Evolutionary conservation across 2,797 vertebrate genomes (phyloP), one percentile per base, ranked within the genome.

Genomic region (Neosalanx taihuensis): DNA sequence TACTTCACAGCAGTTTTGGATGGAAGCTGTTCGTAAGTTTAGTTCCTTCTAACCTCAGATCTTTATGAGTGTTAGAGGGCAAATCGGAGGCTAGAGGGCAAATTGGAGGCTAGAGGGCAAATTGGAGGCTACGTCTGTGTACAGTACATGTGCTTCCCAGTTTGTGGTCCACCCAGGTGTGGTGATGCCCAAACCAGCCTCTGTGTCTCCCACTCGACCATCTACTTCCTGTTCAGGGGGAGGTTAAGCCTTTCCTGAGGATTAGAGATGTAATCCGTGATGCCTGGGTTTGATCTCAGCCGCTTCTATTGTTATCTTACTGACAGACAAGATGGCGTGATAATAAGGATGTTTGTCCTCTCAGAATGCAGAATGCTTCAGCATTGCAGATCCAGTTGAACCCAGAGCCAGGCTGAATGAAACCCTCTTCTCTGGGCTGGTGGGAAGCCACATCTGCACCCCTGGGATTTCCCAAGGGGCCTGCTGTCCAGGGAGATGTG

Each of bases 381-480:
- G 70, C 61, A 72, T 58, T 30, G 70, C 71, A 73, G 57, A 13
- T 18, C 17, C 4, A 3, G 13, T n/a, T 3, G 35, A 67, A 53
- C 46, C 67, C 4, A 67, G 20, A 51, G 30, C 62, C 41, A 3
- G 41, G 41, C 41, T 46, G 41, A 13, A 46, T 46, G 41, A 46
- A 9, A 46, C 41, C 12, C 12, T 46, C 41, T 76, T 76, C 72
- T 67, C 67, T 64, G 75, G 70, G 69, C 66, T 66, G 61, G 35
- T 65, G 64, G 69, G 81, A 78, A 76, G 71, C 15, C 71, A 81
- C 73, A 83, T 87, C 75, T 80, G 76, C 71, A 74, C 74, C 37
- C 5, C 56, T 69, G 67, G 65, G 81, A 86, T 86, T 86, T 84
- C 82, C 83, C 71, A 72, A 33, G 6, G 29, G 53, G 49, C 26